Evolutionary conservation across 2,797 vertebrate species (phyloP).

Genomic region (Peromyscus eremicus): DNA sequence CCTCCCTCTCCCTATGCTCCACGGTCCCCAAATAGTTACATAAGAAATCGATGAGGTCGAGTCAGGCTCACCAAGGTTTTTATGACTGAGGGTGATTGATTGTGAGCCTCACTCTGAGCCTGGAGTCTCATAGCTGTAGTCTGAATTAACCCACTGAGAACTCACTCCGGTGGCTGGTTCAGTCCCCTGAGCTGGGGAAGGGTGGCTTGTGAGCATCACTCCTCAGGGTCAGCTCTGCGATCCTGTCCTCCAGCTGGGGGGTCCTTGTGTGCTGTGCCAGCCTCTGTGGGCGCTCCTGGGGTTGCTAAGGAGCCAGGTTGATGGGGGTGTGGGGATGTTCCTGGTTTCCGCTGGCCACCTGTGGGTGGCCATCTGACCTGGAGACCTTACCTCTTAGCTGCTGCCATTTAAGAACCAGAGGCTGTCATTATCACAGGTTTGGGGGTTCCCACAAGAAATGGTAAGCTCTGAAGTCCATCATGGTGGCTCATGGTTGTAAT

Average conservation of each 20-base stretch:
- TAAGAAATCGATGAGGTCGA: constrained; percentile 81
- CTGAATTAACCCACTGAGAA: not conserved
- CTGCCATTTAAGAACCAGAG: not conserved
- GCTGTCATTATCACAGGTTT: not conserved
- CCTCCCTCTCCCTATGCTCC: not conserved
- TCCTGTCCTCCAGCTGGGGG: not conserved
- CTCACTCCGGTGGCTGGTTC: rapidly evolving
- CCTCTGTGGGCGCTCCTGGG: not conserved
- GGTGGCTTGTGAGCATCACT: not conserved
- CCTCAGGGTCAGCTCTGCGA: not conserved
- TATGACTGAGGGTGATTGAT: constrained; percentile 70
- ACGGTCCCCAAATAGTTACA: constrained; percentile 80
- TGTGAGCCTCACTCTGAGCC: not conserved
- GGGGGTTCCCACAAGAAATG: not conserved
- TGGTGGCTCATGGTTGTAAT: not conserved
- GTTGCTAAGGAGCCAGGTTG: not conserved
- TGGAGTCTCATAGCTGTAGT: not conserved
- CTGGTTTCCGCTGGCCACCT: not conserved
- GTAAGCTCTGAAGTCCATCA: not conserved
- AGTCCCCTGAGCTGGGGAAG: not conserved
- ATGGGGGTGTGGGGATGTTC: not conserved
- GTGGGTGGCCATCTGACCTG: rapidly evolving
- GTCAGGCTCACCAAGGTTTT: constrained; percentile 84
- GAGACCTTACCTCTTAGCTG: not conserved
- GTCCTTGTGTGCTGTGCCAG: not conserved